These are phyloP conservation scores for Littorina saxatilis DNA, from an alignment of 1,140 invertebrate genomes.

Conservation along the genomic window DNA sequence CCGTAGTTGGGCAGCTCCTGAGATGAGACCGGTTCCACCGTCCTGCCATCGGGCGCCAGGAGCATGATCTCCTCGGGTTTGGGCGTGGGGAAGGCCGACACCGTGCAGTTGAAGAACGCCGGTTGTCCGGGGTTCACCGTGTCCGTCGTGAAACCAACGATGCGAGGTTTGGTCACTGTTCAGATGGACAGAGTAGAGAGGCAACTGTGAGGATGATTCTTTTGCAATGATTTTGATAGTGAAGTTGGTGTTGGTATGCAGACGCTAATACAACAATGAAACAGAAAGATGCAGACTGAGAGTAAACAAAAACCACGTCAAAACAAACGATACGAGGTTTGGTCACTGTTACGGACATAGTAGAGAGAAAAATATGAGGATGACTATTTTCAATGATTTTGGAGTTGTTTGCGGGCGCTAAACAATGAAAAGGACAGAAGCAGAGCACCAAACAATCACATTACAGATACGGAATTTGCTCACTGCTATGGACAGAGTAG, in stretches of 20 bases:
- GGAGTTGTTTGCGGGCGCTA: no score
- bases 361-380: no score
- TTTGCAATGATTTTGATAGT: no score
- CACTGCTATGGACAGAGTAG: no score
- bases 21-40: conserved; percentile 53
- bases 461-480: no score
- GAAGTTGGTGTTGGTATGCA: no score
- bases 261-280: background rate
- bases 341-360: no score
- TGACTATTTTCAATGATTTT: no score
- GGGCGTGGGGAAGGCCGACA: conserved; percentile 65
- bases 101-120: conserved; percentile 68
- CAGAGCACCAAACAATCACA: no score
- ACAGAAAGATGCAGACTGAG: background rate
- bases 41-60: conserved; percentile 48
- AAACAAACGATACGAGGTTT: no score
- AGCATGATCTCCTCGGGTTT: conserved; percentile 58
- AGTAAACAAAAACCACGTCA: background rate
- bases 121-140: conserved; percentile 66
- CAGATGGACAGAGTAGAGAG: background rate
- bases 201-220: no score
- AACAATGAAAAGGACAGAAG: no score
- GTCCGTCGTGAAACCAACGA: conserved; percentile 61
- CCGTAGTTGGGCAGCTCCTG: conserved; percentile 48
- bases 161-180: conserved; percentile 64